A percentile compares a stretch with the other conserved stretches of the same genome.
phyloP scores from a whole-genome alignment of 2,888 invertebrate genomes.

The Rhaphigaster nebulosa region DNA sequence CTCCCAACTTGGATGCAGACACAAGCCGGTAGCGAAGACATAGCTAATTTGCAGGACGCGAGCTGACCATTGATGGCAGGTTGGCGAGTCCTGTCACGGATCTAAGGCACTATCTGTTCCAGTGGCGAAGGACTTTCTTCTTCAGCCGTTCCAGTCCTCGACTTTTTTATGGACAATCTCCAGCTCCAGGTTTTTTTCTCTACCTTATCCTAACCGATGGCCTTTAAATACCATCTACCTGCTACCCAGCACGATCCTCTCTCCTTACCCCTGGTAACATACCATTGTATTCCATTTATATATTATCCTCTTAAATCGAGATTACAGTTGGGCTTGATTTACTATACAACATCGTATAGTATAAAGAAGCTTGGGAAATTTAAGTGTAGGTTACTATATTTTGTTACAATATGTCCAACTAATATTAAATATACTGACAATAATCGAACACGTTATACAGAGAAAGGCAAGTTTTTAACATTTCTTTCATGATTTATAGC shows the following conservation, averaged over 20 bases:
- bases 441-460: too few relatives aligned
- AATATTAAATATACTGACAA: too few relatives aligned
- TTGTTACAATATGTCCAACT: too few relatives aligned
- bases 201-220: constrained; percentile 36
- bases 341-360: neutral
- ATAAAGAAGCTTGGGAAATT: neutral
- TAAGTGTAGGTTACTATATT: neutral
- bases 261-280: neutral
- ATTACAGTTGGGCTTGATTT: neutral
- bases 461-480: too few relatives aligned
- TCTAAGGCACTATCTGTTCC: constrained; percentile 19
- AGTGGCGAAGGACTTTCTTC: constrained; percentile 19
- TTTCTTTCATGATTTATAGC: too few relatives aligned
- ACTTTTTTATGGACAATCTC: constrained; percentile 23
- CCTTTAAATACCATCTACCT: constrained; percentile 45
- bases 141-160: constrained; percentile 15
- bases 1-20: neutral
- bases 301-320: neutral
- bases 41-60: neutral
- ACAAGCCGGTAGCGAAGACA: neutral
- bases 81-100: constrained; percentile 15
- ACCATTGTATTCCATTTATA: constrained; percentile 24
- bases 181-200: constrained; percentile 32
- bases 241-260: constrained; percentile 19
- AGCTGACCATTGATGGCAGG: neutral